These are phyloP conservation scores for Styela plicata DNA, from an alignment of 23 tunicate species.

Conservation along the genomic window DNA sequence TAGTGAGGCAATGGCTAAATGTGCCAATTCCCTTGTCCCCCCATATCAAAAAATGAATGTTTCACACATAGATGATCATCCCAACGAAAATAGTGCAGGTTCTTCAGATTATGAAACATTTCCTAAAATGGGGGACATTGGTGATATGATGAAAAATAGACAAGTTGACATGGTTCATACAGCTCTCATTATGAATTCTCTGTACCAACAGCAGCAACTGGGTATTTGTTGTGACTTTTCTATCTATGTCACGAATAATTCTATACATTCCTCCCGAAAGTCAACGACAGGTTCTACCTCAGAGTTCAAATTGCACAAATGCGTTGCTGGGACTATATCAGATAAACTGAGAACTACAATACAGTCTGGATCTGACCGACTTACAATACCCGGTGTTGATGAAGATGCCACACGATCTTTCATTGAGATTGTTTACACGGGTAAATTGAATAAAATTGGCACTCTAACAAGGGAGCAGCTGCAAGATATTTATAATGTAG, in stretches of 20 bases:
- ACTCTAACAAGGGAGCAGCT: neutral
- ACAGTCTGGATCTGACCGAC: neutral
- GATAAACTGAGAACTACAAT: conserved; percentile 2
- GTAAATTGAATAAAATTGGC: neutral
- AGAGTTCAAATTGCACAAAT: conserved; percentile 10
- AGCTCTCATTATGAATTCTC: neutral
- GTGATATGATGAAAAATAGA: neutral
- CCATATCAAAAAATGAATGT: neutral
- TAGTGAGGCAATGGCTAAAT: neutral
- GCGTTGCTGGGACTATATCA: neutral
- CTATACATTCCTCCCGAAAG: neutral
- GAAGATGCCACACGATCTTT: neutral
- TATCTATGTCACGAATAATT: neutral
- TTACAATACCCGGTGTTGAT: neutral
- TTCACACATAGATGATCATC: neutral
- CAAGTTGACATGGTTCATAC: conserved; percentile 19
- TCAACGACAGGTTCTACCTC: neutral
- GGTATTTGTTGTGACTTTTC: conserved; percentile 25
- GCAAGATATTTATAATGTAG: neutral
- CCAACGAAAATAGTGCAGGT: neutral
- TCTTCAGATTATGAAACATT: neutral
- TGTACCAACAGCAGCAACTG: conserved; percentile 5
- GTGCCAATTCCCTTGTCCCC: neutral
- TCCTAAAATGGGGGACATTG: neutral
- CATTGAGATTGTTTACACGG: conserved; percentile 15